A percentile compares a stretch with the other conserved stretches of the same genome.
Evolutionary conservation across 2,888 invertebrate genomes (phyloP).

Genomic region (Drosophila mulleri): DNA sequence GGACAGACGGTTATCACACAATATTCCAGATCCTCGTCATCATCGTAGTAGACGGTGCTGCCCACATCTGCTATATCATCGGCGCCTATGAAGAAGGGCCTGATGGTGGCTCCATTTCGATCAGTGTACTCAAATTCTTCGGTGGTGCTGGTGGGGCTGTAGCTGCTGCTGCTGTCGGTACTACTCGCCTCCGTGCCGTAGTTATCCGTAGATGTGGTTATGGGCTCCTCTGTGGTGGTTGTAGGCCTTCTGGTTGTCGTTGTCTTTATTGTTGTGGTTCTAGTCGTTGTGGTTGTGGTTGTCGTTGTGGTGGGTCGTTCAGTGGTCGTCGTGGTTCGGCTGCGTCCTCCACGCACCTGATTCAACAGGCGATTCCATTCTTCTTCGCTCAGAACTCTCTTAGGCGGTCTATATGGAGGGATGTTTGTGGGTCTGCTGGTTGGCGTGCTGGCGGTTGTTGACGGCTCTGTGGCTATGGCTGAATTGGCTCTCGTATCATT

Average conservation of each 20-base stretch:
- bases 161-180: slow-evolving; percentile 32
- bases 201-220: slow-evolving; percentile 20
- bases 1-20: slow-evolving; percentile 76
- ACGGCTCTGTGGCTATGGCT: slow-evolving; percentile 1
- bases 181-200: slow-evolving; percentile 30
- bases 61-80: slow-evolving; percentile 62
- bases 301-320: slow-evolving; percentile 19
- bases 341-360: slow-evolving; percentile 12
- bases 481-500: slow-evolving; percentile 24
- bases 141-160: slow-evolving; percentile 32
- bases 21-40: slow-evolving; percentile 49
- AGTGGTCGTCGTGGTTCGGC: slow-evolving; percentile 16
- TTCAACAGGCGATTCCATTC: slow-evolving; percentile 58
- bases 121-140: slow-evolving; percentile 50
- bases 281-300: slow-evolving; percentile 5
- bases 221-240: slow-evolving; percentile 20
- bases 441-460: slow-evolving; percentile 19
- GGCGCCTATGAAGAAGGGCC: slow-evolving; percentile 66
- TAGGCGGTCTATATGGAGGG: slow-evolving; percentile 19
- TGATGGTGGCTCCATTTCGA: slow-evolving; percentile 29
- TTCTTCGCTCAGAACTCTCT: slow-evolving; percentile 38
- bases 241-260: slow-evolving; percentile 19
- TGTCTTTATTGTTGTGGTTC: slow-evolving; percentile 2
- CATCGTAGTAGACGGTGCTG: slow-evolving; percentile 61
- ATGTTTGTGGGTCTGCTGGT: slow-evolving; percentile 18